These are phyloP conservation scores for Saguinus midas DNA, from an alignment of 2,113 vertebrate genomes.

Conservation along the genomic window DNA sequence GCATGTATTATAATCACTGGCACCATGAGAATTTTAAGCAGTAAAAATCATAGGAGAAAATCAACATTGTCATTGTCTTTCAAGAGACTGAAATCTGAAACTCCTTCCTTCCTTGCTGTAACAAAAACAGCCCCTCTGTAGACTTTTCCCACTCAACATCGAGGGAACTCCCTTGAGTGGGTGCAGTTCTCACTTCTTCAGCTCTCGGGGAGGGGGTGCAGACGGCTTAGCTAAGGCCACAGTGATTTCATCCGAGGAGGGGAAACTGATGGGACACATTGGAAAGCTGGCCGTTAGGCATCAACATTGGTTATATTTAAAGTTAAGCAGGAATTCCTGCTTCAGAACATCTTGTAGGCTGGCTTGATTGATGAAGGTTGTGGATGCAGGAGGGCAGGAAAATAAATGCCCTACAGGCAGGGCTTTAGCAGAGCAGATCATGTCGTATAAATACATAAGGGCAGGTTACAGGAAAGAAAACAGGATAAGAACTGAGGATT, in stretches of 20 bases:
- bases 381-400: neutral
- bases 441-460: neutral
- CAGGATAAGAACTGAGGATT: neutral
- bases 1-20: neutral
- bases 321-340: neutral
- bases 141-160: neutral
- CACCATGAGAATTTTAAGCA: conserved; percentile 22
- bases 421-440: neutral
- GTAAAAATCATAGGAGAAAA: conserved; percentile 22
- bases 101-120: neutral
- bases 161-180: neutral
- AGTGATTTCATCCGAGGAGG: neutral
- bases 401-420: neutral
- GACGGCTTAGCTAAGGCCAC: neutral
- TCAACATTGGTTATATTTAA: accelerated
- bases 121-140: neutral
- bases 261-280: neutral
- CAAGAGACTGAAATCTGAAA: conserved; percentile 23
- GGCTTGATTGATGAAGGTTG: too few relatives aligned
- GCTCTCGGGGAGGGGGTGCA: neutral
- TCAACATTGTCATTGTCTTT: conserved; percentile 4
- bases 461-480: neutral
- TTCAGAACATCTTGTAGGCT: neutral
- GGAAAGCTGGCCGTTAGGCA: neutral
- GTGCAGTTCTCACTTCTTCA: neutral